Conservation (phyloP, 2,888 invertebrate genomes). For the Lathronympha strigana region DNA sequence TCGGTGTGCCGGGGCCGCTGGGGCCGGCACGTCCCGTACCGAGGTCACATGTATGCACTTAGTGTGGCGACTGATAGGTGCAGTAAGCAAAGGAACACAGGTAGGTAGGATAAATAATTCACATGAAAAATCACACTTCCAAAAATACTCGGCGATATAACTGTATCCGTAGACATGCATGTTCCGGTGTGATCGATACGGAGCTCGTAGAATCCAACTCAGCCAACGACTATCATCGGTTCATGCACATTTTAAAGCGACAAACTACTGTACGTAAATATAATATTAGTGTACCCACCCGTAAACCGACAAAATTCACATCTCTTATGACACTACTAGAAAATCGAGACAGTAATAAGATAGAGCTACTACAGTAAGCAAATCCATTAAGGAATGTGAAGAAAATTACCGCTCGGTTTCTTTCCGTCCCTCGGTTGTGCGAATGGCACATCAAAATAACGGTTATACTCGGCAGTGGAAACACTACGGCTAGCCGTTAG, state of each 20-base stretch:
- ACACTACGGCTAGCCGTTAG: conserved; percentile 45
- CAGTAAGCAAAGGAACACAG: conserved; percentile 78
- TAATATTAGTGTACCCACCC: conserved; percentile 84
- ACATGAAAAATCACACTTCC: conserved; percentile 80
- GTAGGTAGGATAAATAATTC: conserved; percentile 78
- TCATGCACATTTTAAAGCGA: conserved; percentile 82
- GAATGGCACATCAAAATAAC: conserved; percentile 74
- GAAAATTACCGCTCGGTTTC: conserved; percentile 77
- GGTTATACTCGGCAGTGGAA: conserved; percentile 62
- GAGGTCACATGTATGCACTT: conserved; percentile 49
- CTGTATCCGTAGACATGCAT: conserved; percentile 70
- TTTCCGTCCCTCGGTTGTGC: conserved; percentile 74
- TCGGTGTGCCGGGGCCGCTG: conserved; percentile 8
- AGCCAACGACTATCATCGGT: conserved; percentile 71
- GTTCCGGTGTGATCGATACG: conserved; percentile 66
- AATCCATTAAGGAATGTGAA: conserved; percentile 82
- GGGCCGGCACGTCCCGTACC: conserved; percentile 26
- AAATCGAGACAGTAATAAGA: conserved; percentile 81
- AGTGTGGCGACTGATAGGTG: conserved; percentile 60
- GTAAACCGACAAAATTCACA: conserved; percentile 76
- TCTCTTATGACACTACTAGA: conserved; percentile 77
- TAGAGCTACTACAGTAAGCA: conserved; percentile 82
- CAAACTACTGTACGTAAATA: conserved; percentile 83
- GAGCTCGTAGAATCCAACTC: conserved; percentile 63
- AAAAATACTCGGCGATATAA: conserved; percentile 72